Evolutionary conservation across 2,113 vertebrate genomes (phyloP), one percentile per base, ranked within the genome.

Genomic region (Miniopterus natalensis): DNA sequence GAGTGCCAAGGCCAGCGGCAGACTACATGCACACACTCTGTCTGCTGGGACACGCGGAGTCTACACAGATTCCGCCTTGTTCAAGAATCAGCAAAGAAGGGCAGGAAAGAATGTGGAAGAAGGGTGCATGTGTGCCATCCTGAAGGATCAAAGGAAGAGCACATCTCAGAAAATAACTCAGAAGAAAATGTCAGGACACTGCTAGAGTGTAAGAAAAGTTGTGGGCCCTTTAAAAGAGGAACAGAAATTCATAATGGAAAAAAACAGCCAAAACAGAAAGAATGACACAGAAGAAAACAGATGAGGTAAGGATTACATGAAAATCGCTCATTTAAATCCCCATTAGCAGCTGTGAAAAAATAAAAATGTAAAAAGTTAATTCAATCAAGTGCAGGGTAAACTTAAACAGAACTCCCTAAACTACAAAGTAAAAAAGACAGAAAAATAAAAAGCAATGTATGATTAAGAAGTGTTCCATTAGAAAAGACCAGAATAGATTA

Each of bases 171-270:
- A 74, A 81, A 47, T 18, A 73, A 73, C 36, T 78, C 45, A n/a
- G 70, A 92, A 78, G 80, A 21, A 86, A 70, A 55, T 27, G 77
- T 66, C 47, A n/a, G 59, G n/a, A 84, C 92, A 75, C 61, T 40
- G 66, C 31, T 55, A 74, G 49, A 55, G 85, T 31, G 42, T 36
- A 78, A 92, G 74, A n/a, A 53, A 91, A 63, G 73, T 7, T 29
- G 21, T 51, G 61, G 40, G 25, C 71, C 84, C 84, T 75, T 81
- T 53, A 47, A 94, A 93, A 96, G 89, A 93, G 94, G 96, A 97
- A 96, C 70, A 84, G 79, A 84, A 94, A 93, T 79, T 49, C 29
- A 3, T 42, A 53, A 92, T 18, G 47, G 94, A 85, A 81, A 92
- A 96, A 70, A 81, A n/a, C 51, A 57, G 42, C 53, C 66, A 57